Evolutionary conservation across 1,140 invertebrate genomes (phyloP).

Genomic region (Microvelia longipes): DNA sequence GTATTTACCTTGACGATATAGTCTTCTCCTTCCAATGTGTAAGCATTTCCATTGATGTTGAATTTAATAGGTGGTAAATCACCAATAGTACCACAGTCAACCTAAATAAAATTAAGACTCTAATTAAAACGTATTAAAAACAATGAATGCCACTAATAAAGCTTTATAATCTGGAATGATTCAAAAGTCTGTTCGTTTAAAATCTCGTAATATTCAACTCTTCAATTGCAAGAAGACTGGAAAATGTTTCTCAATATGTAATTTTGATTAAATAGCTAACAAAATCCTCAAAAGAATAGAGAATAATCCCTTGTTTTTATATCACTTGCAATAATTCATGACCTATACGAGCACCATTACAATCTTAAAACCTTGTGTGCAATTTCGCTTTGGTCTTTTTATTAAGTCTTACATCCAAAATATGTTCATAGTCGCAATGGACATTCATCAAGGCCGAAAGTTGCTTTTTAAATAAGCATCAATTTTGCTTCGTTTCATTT

Average conservation of each 20-base stretch:
- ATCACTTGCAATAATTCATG: too few relatives aligned
- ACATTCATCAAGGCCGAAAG: too few relatives aligned
- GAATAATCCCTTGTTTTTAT: too few relatives aligned
- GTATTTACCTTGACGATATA: constrained; percentile 8
- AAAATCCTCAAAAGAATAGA: background rate
- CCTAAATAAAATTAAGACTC: background rate
- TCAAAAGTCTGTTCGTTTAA: background rate
- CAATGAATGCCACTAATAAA: too few relatives aligned
- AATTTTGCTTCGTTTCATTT: too few relatives aligned
- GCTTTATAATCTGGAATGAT: too few relatives aligned
- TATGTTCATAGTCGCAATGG: too few relatives aligned
- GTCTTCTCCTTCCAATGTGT: constrained; percentile 4
- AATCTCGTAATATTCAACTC: background rate
- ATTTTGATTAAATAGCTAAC: background rate
- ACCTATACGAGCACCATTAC: too few relatives aligned
- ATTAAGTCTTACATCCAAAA: too few relatives aligned
- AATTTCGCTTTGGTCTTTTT: too few relatives aligned
- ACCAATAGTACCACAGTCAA: background rate
- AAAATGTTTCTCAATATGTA: background rate
- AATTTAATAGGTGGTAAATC: background rate
- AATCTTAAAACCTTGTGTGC: too few relatives aligned
- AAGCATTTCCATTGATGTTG: constrained; percentile 3
- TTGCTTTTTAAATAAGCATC: too few relatives aligned
- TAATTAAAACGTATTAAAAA: background rate
- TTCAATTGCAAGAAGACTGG: background rate